phyloP scores from a whole-genome alignment of 1,140 invertebrate genomes.

The Drosophila parvula region DNA sequence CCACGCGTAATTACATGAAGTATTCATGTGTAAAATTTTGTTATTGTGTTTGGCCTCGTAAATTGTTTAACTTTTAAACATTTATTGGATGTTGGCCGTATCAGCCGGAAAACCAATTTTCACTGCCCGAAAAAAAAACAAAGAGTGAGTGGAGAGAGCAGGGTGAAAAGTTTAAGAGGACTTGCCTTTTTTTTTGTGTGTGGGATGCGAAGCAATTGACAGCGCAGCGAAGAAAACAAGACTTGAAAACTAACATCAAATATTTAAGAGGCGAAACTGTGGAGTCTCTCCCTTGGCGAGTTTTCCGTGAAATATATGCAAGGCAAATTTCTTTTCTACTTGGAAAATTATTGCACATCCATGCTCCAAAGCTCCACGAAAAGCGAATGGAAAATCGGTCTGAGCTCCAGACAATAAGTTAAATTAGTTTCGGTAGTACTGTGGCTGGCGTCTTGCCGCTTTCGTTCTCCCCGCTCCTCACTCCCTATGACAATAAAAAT shows the following conservation, averaged over 20 bases:
- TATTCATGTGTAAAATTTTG: conserved; percentile 73
- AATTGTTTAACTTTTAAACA: conserved; percentile 57
- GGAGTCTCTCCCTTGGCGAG: background rate
- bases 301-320: conserved; percentile 28
- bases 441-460: conserved; percentile 5
- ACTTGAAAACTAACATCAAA: conserved; percentile 46
- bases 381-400: conserved; percentile 17
- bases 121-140: conserved; percentile 1
- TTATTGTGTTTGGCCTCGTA: conserved; percentile 54
- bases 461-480: conserved; percentile 3
- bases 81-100: conserved; percentile 49
- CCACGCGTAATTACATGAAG: conserved; percentile 75
- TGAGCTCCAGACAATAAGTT: conserved; percentile 53
- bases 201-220: conserved; percentile 19
- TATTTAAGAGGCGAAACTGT: conserved; percentile 33
- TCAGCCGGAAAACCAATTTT: conserved; percentile 33
- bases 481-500: conserved; percentile 66
- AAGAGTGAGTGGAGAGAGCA: background rate
- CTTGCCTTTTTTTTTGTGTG: background rate
- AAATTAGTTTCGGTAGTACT: conserved; percentile 58
- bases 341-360: conserved; percentile 46
- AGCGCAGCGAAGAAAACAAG: conserved; percentile 16
- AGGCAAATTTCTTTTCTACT: conserved; percentile 27
- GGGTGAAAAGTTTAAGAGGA: background rate
- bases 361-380: conserved; percentile 14